phyloP scores from a whole-genome alignment of 2,797 vertebrate genomes.

The Apogon hyalosoma region DNA sequence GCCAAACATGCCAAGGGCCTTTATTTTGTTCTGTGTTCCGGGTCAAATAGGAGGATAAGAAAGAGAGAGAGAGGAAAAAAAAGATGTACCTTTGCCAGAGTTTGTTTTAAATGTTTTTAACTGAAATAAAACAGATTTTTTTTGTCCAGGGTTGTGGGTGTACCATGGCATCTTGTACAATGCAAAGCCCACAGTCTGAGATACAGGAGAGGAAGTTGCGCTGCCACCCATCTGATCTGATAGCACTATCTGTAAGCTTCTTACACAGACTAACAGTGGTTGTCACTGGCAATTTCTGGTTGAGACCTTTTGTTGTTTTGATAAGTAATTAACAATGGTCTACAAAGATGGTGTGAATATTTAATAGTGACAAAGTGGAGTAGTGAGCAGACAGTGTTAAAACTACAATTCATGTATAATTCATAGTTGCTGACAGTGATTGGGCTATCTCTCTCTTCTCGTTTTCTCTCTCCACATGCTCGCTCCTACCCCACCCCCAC shows the following conservation, averaged over 20 bases:
- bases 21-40: neutral
- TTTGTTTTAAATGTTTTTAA: conserved; percentile 11
- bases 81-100: neutral
- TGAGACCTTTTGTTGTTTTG: conserved; percentile 81
- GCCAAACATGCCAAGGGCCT: conserved; percentile 36
- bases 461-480: conserved; percentile 22
- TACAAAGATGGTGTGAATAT: conserved; percentile 87
- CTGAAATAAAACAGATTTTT: neutral
- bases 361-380: conserved; percentile 84
- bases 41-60: conserved; percentile 8
- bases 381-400: conserved; percentile 77
- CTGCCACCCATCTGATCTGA: conserved; percentile 59
- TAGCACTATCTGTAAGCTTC: conserved; percentile 63
- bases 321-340: conserved; percentile 86
- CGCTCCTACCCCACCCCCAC: neutral
- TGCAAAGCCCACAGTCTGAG: conserved; percentile 18
- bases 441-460: conserved; percentile 55
- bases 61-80: conserved; percentile 1
- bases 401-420: conserved; percentile 88
- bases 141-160: neutral
- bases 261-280: conserved; percentile 75
- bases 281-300: conserved; percentile 74
- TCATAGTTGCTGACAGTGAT: conserved; percentile 83
- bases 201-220: conserved; percentile 12
- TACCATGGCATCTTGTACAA: conserved; percentile 5